A percentile compares a stretch with the other conserved stretches of the same genome.
Evolutionary conservation across 2,888 invertebrate species (phyloP).

Genomic region (Oegoconia quadripuncta): DNA sequence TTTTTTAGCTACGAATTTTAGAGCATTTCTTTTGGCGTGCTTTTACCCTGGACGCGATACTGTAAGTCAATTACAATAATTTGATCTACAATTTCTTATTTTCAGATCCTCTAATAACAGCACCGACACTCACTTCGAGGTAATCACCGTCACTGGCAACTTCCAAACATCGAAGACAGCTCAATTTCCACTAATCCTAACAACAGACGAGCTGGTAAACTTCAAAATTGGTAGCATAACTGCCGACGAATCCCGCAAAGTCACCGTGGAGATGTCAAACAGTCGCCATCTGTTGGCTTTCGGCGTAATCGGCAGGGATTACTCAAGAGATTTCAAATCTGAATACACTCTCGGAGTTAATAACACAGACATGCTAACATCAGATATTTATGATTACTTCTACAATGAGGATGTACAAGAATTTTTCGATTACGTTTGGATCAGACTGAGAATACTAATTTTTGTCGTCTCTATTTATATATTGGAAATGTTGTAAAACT

Average conservation of each 20-base stretch:
- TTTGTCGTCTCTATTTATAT: constrained; percentile 65
- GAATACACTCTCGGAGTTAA: constrained; percentile 13
- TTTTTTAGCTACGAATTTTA: too few relatives aligned
- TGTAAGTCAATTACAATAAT: neutral
- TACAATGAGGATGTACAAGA: constrained; percentile 51
- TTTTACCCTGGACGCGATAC: too few relatives aligned
- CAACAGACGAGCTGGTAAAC: constrained; percentile 26
- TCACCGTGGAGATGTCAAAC: constrained; percentile 34
- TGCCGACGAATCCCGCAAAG: constrained; percentile 25
- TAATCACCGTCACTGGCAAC: constrained; percentile 42
- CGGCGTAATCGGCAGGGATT: constrained; percentile 52
- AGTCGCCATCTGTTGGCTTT: constrained; percentile 37
- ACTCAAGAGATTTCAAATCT: constrained; percentile 35
- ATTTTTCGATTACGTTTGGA: constrained; percentile 67
- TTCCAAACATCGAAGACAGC: constrained; percentile 35
- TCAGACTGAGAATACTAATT: constrained; percentile 52
- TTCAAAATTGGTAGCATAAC: constrained; percentile 30
- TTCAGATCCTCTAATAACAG: constrained; percentile 43
- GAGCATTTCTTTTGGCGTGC: too few relatives aligned
- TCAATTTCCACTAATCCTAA: constrained; percentile 49
- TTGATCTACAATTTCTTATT: constrained; percentile 9
- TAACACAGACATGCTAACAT: constrained; percentile 19
- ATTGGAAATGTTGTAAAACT: constrained; percentile 62
- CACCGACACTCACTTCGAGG: constrained; percentile 42
- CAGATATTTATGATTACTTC: constrained; percentile 40